Evolutionary conservation across 2,797 vertebrate genomes (phyloP), one percentile per base, ranked within the genome.

Genomic region (Sebastes taczanowskii): DNA sequence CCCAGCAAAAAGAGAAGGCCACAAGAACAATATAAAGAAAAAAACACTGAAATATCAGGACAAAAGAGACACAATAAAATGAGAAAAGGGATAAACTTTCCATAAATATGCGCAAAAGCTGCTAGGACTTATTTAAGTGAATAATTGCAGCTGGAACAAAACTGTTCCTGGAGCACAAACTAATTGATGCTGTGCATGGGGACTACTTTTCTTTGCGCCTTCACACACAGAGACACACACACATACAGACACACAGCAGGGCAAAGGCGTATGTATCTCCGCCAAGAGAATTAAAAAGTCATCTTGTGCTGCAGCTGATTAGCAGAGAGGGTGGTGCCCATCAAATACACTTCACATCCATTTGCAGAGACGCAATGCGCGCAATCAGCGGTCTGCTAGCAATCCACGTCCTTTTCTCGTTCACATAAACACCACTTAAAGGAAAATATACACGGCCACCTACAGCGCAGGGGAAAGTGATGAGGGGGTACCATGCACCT

Each of bases 361-460:
- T 38, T 38, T 81, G 94, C 75, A 87, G 94, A 90, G 88, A 94
- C 88, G 87, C 89, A 91, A 81, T 70, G 91, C 83, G 95, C 93
- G 93, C 95, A 93, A 95, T 94, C 96, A 91, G 95, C 86, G 94
- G 94, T 97, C 97, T 97, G 97, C 96, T 95, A 96, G 96, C 97
- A 97, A 98, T 97, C 96, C 96, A 38, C 96, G 96, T 95, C 93
- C 95, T 93, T 93, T 97, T 97, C 96, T 94, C 96, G 96, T 95
- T 94, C 96, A 97, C 96, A 96, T 98, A 98, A 98, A 98, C 97
- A 98, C 91, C 95, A 94, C 96, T 97, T 95, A 89, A 97, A 97
- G 92, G 94, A 97, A 99, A 98, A 98, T 97, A 97, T 94, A 97
- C 97, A 94, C 74, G 97, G 96, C 98, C 98, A 98, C 98, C 97